Evolutionary conservation across 1,140 invertebrate species (phyloP).

Genomic region (Zaprionus capensis): DNA sequence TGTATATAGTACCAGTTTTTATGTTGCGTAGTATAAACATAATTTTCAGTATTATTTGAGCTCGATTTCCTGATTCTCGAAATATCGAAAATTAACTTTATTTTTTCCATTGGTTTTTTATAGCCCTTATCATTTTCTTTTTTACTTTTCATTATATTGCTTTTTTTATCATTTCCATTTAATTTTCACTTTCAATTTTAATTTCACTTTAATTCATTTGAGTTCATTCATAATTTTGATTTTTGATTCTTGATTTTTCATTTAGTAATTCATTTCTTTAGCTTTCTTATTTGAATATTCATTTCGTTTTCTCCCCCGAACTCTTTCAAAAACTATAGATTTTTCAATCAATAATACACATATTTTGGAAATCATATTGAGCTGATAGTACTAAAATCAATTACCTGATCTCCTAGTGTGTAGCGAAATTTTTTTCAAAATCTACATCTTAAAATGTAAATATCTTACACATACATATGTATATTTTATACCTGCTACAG

Average conservation of each 20-base stretch:
- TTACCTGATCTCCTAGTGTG: constrained; percentile 76
- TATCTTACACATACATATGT: constrained; percentile 33
- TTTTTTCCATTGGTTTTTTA: constrained; percentile 12
- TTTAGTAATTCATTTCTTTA: not conserved
- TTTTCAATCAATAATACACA: constrained; percentile 18
- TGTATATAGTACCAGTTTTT: constrained; percentile 24
- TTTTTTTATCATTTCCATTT: constrained; percentile 6
- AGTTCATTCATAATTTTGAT: not conserved
- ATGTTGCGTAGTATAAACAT: constrained; percentile 29
- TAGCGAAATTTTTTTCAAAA: constrained; percentile 34
- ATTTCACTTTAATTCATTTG: not conserved
- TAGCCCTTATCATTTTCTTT: constrained; percentile 14
- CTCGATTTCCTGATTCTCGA: constrained; percentile 59
- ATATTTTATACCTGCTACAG: constrained; percentile 40
- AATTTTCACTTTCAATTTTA: not conserved
- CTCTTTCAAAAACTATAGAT: not conserved
- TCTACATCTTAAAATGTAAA: constrained; percentile 27
- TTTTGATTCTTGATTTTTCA: not conserved
- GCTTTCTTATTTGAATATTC: not conserved
- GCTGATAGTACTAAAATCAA: constrained; percentile 69
- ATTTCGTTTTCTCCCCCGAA: not conserved
- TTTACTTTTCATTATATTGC: not conserved
- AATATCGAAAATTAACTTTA: constrained; percentile 9
- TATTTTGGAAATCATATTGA: constrained; percentile 62
- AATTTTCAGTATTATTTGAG: constrained; percentile 62